Base-by-base conservation (phyloP, 2,888 invertebrate species). In the Rhingia rostrata region DNA sequence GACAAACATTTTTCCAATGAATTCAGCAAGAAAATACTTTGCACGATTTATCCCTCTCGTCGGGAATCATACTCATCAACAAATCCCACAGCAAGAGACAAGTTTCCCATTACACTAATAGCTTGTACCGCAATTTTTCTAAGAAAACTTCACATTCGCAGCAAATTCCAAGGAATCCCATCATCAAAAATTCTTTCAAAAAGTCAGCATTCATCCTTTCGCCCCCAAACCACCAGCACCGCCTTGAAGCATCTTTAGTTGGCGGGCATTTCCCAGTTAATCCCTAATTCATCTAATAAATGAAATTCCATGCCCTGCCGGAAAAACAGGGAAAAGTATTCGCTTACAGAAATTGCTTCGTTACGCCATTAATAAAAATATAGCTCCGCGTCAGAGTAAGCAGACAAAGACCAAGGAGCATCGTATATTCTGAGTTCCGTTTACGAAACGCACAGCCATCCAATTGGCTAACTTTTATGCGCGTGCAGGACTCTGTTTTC, bases 231-330 rank as follows among this genome's bases (percentile, higher is more conserved):
- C 58, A 5, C 22, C n/a, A 22, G 35, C 35, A 33, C 6, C 4
- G 1, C 37, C 12, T 0, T 6, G 4, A 6, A 14, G 32, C 10
- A 7, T 37, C 9, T n/a, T 22, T 22, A 22, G 22, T 22, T 22
- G 22, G 22, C 22, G 30, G 47, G 45, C 22, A 73, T 69, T 74
- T 67, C 84, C 69, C 73, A 87, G 86, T 81, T 87, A 86, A 87
- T 87, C 86, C 87, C 84, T 87, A 87, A 87, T 87, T 87, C 87
- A 87, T 87, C 87, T 86, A 87, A 87, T 88, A 87, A 87, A 86
- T 83, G 86, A 86, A 87, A 88, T 86, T 87, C 87, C 86, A 86
- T 85, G 85, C 72, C 75, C 63, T 47, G 35, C 47, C 64, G 83
- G 49, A 74, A 82, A 78, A 80, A 63, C 64, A 61, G 67, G 69